Evolutionary conservation across 2,888 invertebrate species (phyloP).

Genomic region (Pristionchus arcanus): DNA sequence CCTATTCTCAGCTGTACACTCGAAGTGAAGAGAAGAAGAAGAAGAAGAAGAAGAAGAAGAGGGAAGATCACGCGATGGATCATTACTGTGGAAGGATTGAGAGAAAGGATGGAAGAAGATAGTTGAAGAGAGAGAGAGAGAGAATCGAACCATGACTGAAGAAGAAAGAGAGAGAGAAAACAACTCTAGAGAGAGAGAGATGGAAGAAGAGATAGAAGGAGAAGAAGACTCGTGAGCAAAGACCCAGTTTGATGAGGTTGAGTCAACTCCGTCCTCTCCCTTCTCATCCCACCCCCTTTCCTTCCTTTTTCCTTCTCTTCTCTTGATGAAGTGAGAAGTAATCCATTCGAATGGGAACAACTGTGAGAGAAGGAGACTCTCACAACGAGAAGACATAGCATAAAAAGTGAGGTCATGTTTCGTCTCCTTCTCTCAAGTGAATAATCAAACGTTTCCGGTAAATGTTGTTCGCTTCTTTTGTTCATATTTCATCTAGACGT

Average conservation of each 20-base stretch:
- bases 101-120: constrained; percentile 16
- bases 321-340: constrained; percentile 14
- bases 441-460: not conserved
- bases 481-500: not conserved
- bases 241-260: constrained; percentile 20
- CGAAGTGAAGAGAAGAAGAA: no score
- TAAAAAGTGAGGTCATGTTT: constrained; percentile 16
- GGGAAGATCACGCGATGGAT: constrained; percentile 15
- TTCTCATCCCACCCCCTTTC: not conserved
- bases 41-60: no score
- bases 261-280: not conserved
- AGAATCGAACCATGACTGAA: constrained; percentile 4
- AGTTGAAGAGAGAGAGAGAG: not conserved
- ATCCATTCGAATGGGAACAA: constrained; percentile 30
- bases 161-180: constrained; percentile 25
- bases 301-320: no score
- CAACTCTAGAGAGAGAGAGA: constrained; percentile 45
- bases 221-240: constrained; percentile 28
- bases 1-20: constrained; percentile 50
- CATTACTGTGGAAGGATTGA: constrained; percentile 19
- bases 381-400: constrained; percentile 16
- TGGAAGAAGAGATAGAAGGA: not conserved
- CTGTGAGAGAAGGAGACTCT: constrained; percentile 2
- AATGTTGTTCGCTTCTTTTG: not conserved
- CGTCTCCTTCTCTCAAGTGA: not conserved